phyloP scores from a whole-genome alignment of 2,888 invertebrate species.

The Isoperla grammatica region DNA sequence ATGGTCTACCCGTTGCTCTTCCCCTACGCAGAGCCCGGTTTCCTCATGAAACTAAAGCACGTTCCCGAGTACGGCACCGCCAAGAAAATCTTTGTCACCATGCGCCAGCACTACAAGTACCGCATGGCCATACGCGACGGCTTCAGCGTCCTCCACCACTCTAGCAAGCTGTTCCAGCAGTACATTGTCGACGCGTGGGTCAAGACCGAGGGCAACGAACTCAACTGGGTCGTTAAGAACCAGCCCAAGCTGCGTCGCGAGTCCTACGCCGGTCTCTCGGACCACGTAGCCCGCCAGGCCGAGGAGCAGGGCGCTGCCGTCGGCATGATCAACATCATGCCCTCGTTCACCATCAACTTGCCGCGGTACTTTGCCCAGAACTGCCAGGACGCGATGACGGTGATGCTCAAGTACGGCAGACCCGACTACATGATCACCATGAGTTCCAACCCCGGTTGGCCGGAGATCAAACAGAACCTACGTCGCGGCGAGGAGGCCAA shows the following conservation, averaged over 20 bases:
- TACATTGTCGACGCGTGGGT: not conserved
- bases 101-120: constrained; percentile 2
- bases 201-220: too few species aligned
- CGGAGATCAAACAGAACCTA: constrained; percentile 33
- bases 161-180: constrained; percentile 15
- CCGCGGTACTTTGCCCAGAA: constrained; percentile 28
- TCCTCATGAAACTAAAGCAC: not conserved
- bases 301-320: constrained; percentile 27
- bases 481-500: constrained; percentile 7
- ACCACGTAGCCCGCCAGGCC: constrained; percentile 29
- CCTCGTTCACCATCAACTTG: constrained; percentile 28
- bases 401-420: constrained; percentile 30
- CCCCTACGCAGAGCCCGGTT: not conserved
- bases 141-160: not conserved
- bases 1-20: constrained; percentile 1
- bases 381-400: constrained; percentile 33
- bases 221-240: too few species aligned
- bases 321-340: constrained; percentile 30
- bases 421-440: constrained; percentile 32
- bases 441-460: constrained; percentile 36
- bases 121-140: not conserved
- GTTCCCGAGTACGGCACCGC: not conserved
- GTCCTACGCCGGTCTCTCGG: constrained; percentile 27
- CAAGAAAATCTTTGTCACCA: not conserved
- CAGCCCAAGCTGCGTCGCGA: too few species aligned